Conservation (phyloP, 2,888 invertebrate species). For the Leistus spinibarbis region DNA sequence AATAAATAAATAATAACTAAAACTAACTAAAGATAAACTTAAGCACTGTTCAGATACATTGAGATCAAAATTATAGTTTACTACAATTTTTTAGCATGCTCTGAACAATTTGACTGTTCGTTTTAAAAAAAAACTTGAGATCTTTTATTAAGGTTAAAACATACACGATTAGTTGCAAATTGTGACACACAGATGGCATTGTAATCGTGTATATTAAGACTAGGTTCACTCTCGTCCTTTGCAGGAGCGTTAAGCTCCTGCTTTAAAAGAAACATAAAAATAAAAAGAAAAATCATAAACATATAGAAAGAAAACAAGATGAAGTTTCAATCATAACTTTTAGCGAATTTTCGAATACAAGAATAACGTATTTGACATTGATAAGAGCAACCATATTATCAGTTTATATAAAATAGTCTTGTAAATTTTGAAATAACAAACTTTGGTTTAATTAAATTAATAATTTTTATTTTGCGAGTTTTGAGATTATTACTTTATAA, state of each 20-base stretch:
- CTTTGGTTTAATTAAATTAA: too few relatives aligned
- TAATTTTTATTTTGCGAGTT: too few relatives aligned
- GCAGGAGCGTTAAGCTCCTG: neutral
- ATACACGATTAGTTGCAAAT: conserved; percentile 6
- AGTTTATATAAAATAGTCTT: too few relatives aligned
- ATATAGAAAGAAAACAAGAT: neutral
- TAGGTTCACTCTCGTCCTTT: conserved; percentile 37
- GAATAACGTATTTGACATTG: neutral
- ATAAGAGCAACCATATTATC: too few relatives aligned
- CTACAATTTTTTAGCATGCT: neutral
- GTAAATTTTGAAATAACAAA: too few relatives aligned
- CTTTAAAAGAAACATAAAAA: conserved; percentile 13
- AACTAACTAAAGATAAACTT: conserved; percentile 30
- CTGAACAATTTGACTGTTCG: neutral
- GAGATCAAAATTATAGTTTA: neutral
- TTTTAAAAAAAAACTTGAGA: conserved; percentile 5
- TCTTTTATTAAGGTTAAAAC: conserved; percentile 19
- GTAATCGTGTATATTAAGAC: conserved; percentile 13
- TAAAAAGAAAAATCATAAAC: conserved; percentile 16
- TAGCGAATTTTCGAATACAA: neutral
- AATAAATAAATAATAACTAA: conserved; percentile 48
- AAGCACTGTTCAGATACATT: neutral
- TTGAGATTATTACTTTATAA: too few relatives aligned
- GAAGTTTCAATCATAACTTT: neutral
- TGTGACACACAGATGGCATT: conserved; percentile 19